phyloP scores from a whole-genome alignment of 2,797 vertebrate genomes.

The Poeciliopsis turneri region DNA sequence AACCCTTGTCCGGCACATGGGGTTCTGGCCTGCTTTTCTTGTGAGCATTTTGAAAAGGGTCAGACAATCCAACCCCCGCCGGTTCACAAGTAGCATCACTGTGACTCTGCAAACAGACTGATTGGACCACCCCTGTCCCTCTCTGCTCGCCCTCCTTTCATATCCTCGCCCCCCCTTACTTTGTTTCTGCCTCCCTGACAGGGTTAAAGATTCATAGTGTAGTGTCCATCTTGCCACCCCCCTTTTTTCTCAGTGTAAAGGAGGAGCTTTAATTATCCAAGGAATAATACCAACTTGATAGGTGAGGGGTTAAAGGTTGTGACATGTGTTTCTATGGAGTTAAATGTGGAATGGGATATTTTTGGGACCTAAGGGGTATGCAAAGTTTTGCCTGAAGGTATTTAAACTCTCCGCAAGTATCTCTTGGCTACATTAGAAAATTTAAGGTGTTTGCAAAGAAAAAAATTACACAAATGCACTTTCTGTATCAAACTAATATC shows the following conservation, averaged over 20 bases:
- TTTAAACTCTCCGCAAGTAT: not conserved
- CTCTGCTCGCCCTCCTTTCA: slow-evolving; percentile 39
- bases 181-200: slow-evolving; percentile 37
- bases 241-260: not conserved
- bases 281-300: slow-evolving; percentile 25
- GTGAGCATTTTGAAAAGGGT: slow-evolving; percentile 66
- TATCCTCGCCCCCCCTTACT: slow-evolving; percentile 11
- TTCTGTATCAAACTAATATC: not conserved
- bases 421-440: not conserved
- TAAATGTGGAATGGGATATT: slow-evolving; percentile 24
- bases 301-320: slow-evolving; percentile 56
- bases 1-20: slow-evolving; percentile 59
- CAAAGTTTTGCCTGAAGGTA: not conserved
- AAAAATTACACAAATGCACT: not conserved
- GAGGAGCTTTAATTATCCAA: slow-evolving; percentile 48
- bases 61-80: slow-evolving; percentile 46
- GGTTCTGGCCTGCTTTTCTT: slow-evolving; percentile 74
- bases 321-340: slow-evolving; percentile 40
- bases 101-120: slow-evolving; percentile 41
- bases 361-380: not conserved
- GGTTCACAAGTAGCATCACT: slow-evolving; percentile 47
- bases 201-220: slow-evolving; percentile 54
- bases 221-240: slow-evolving; percentile 38
- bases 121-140: slow-evolving; percentile 57
- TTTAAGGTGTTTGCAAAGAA: not conserved